A percentile compares a stretch with the other conserved stretches of the same genome.
phyloP scores from a whole-genome alignment of 2,888 invertebrate species.

The Noctua pronuba region DNA sequence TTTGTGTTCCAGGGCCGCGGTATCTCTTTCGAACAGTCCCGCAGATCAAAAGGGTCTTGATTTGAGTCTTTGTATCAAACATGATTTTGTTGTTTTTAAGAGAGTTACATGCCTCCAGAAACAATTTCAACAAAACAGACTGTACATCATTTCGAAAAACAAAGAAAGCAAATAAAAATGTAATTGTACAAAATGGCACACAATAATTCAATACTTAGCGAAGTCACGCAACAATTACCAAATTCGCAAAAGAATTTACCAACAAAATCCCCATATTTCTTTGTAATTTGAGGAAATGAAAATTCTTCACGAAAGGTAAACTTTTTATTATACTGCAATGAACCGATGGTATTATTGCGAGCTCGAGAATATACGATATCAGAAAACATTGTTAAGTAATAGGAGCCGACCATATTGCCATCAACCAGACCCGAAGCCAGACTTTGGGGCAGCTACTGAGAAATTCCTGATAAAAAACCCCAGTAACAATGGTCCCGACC shows the following conservation, averaged over 20 bases:
- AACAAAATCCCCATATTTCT: too few relatives aligned
- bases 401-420: background rate
- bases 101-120: background rate
- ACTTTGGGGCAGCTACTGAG: background rate
- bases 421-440: background rate
- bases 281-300: too few relatives aligned
- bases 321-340: conserved; percentile 1
- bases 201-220: conserved; percentile 10
- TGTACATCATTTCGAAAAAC: background rate
- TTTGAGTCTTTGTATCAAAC: background rate
- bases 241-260: conserved; percentile 15
- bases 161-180: background rate
- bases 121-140: background rate
- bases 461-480: background rate
- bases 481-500: background rate
- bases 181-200: conserved; percentile 12
- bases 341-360: background rate
- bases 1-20: too few relatives aligned
- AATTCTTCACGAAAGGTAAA: background rate
- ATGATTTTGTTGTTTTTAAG: background rate
- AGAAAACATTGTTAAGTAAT: too few relatives aligned
- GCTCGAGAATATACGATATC: background rate
- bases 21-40: too few relatives aligned
- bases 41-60: background rate
- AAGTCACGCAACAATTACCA: conserved; percentile 38